phyloP scores from a whole-genome alignment of 2,888 invertebrate genomes.

The Tiphia femorata region DNA sequence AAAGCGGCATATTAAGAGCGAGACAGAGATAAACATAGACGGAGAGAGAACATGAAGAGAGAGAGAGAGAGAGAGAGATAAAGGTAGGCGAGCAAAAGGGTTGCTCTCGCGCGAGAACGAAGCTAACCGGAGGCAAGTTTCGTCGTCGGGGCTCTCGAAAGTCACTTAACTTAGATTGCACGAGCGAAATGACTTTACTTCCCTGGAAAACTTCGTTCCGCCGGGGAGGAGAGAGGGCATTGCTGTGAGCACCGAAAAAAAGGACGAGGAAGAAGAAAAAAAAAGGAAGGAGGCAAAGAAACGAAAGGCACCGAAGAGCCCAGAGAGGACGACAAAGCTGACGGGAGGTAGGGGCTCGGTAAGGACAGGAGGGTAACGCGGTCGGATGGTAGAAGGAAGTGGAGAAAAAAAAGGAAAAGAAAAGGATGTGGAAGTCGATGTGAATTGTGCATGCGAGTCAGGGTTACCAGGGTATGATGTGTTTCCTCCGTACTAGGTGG shows the following conservation, averaged over 20 bases:
- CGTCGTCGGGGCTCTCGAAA: slow-evolving; percentile 64
- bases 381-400: slow-evolving; percentile 1
- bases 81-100: slow-evolving; percentile 22
- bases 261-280: not conserved
- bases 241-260: slow-evolving; percentile 30
- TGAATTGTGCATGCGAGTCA: no score
- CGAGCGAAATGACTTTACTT: slow-evolving; percentile 67
- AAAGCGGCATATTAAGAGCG: not conserved
- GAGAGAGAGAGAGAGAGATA: not conserved
- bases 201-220: slow-evolving; percentile 60
- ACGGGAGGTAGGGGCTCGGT: not conserved
- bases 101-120: slow-evolving; percentile 31
- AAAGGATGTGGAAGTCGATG: slow-evolving; percentile 10
- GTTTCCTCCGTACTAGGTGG: no score
- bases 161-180: slow-evolving; percentile 69
- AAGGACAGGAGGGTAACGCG: slow-evolving; percentile 12
- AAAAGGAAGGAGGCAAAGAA: slow-evolving; percentile 6
- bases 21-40: not conserved
- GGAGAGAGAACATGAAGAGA: slow-evolving; percentile 15
- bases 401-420: not conserved
- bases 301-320: slow-evolving; percentile 1
- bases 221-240: slow-evolving; percentile 25
- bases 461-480: no score
- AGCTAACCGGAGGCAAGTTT: slow-evolving; percentile 53
- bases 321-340: slow-evolving; percentile 12